These are phyloP conservation scores for Odontomyia ornata DNA, from an alignment of 2,888 invertebrate species.

Conservation along the genomic window DNA sequence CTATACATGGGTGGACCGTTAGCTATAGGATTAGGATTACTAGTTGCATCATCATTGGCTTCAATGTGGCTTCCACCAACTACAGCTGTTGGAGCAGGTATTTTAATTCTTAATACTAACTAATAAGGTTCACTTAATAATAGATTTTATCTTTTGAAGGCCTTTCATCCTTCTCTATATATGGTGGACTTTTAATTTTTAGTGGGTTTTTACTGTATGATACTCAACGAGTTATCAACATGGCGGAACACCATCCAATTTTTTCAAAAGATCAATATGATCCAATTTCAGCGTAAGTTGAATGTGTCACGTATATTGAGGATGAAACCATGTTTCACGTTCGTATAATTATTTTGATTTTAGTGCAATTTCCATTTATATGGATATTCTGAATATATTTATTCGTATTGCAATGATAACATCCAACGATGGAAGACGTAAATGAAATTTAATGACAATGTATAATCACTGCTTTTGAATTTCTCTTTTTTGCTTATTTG, in stretches of 20 bases:
- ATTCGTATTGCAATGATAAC: slow-evolving; percentile 91
- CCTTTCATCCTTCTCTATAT: slow-evolving; percentile 88
- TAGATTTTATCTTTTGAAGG: slow-evolving; percentile 60
- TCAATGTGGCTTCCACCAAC: slow-evolving; percentile 91
- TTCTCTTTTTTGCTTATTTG: too few species aligned
- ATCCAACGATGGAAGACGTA: slow-evolving; percentile 76
- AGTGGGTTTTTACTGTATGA: slow-evolving; percentile 94
- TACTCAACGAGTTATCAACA: slow-evolving; percentile 89
- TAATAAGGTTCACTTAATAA: neutral
- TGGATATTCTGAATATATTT: slow-evolving; percentile 97
- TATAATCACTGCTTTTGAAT: too few species aligned
- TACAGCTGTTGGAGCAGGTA: slow-evolving; percentile 87
- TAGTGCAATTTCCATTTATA: slow-evolving; percentile 92
- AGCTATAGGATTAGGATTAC: slow-evolving; percentile 94
- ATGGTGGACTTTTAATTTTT: slow-evolving; percentile 95
- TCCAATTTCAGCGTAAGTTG: slow-evolving; percentile 93
- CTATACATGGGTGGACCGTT: slow-evolving; percentile 94
- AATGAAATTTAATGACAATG: slow-evolving; percentile 54
- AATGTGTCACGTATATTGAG: slow-evolving; percentile 13
- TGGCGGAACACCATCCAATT: slow-evolving; percentile 84
- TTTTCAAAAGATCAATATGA: slow-evolving; percentile 79
- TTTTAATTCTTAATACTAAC: slow-evolving; percentile 12
- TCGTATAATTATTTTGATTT: slow-evolving; percentile 59
- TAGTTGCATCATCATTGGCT: slow-evolving; percentile 92
- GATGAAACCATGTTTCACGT: too few species aligned